Base-by-base conservation (phyloP, 2,797 vertebrate genomes). In the Todus mexicanus region DNA sequence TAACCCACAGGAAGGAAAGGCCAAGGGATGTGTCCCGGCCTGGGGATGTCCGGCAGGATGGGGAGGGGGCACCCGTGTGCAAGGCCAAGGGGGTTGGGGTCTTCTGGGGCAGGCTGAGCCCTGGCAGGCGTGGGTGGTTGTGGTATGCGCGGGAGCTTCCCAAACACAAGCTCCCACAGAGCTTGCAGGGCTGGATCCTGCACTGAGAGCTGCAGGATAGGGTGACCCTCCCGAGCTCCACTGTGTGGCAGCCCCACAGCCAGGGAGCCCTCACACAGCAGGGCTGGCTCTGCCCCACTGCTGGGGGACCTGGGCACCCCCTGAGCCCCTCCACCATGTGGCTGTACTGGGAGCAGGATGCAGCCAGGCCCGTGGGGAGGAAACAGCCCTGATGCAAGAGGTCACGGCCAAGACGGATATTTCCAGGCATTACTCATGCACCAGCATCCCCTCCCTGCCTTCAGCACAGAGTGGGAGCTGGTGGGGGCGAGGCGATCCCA, bases 1-100 rank as follows among this genome's bases (percentile, higher is more conserved):
- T 87, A 92, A 59, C 81, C 31, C 74, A 75, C 91, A 93, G 94
- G 95, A 95, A 96, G 78, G 56, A 75, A 65, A 92, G 12, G 33
- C 35, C 4, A 3, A 31, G 37, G 56, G 64, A 40, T 2, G 7
- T 0, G 15, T 51, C 76, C 3, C 2, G 2, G 43, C 15, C 5
- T 12, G 2, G 31, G 42, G 38, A 72, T 4, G 8, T 33, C 63
- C 1, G 7, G 21, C 2, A 3, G 77, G 63, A 69, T 12, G 42
- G 31, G 48, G 56, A 85, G 11, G n/a, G 47, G 50, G 7, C 5
- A 60, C 3, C 5, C 6, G 1, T 0, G 1, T 7, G 47, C 2
- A 1, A 16, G 15, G 29, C 31, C 1, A 7, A 31, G 35, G n/a
- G 2, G 1, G 7, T 2, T 5, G 22, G 50, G 42, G 31, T 35